Conservation (phyloP, 2,113 vertebrate genomes). For the Recurvirostra avosetta region DNA sequence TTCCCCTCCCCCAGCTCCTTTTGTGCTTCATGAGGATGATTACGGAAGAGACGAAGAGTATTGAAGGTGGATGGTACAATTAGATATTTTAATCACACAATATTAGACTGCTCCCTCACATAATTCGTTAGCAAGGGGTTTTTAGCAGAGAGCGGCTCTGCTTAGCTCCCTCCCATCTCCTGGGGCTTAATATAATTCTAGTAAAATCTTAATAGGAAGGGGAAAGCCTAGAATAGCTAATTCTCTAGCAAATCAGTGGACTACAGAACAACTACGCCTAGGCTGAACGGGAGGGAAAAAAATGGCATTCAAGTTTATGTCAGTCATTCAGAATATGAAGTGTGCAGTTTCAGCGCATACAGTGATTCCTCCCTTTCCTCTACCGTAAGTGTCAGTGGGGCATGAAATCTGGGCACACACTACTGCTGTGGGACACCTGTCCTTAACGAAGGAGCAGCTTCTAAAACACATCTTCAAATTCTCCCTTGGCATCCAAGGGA, state of each 20-base stretch:
- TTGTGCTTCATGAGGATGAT: fast-evolving
- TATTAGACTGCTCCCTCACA: background rate
- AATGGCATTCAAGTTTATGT: background rate
- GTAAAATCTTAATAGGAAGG: background rate
- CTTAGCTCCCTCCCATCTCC: background rate
- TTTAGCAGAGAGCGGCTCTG: background rate
- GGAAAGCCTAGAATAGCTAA: background rate
- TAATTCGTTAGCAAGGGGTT: background rate
- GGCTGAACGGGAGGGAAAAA: background rate
- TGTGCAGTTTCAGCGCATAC: fast-evolving
- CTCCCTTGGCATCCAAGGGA: background rate
- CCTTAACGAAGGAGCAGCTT: background rate
- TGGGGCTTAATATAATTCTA: background rate
- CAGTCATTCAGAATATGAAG: background rate
- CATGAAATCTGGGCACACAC: fast-evolving
- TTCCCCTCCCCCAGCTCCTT: background rate
- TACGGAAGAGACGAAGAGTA: background rate
- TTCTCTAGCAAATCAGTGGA: background rate
- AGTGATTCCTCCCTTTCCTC: background rate
- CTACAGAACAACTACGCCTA: background rate
- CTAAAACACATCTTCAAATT: fast-evolving
- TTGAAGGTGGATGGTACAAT: fast-evolving
- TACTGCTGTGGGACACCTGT: fast-evolving
- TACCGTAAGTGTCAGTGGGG: background rate
- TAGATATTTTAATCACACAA: background rate